Conservation (phyloP, 2,113 vertebrate genomes). For the Artemisiospiza belli region DNA sequence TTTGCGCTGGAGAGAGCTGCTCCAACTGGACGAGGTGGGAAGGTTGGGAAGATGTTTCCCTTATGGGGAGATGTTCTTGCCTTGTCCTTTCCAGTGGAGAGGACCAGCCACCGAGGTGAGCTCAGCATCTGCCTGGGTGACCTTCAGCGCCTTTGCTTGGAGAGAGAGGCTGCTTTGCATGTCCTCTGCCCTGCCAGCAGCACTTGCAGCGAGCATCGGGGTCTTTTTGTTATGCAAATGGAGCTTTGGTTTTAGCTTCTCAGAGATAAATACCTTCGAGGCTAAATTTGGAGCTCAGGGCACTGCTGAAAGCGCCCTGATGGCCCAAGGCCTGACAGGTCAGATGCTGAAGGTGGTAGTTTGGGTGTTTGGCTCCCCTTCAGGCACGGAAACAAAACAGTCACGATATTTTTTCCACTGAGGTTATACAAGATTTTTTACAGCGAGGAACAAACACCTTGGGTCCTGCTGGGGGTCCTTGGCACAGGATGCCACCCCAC, state of each 20-base stretch:
- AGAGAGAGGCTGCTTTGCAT: not conserved
- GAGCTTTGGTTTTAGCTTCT: slow-evolving; percentile 23
- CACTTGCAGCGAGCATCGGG: not conserved
- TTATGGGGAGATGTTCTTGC: not conserved
- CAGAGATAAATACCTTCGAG: not conserved
- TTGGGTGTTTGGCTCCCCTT: not conserved
- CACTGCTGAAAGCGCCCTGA: not conserved
- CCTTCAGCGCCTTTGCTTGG: not conserved
- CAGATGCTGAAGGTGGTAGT: not conserved
- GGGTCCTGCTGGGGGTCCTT: not conserved
- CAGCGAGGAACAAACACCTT: fast-evolving
- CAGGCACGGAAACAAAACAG: not conserved
- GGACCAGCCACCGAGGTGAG: not conserved
- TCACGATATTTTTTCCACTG: fast-evolving
- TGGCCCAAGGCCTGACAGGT: not conserved
- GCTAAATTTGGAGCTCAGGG: not conserved
- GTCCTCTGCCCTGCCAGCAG: not conserved
- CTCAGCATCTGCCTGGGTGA: not conserved
- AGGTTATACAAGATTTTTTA: not conserved
- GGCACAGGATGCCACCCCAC: fast-evolving
- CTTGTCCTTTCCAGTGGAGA: not conserved
- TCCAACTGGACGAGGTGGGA: not conserved
- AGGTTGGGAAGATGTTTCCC: not conserved
- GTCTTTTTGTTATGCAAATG: slow-evolving; percentile 41
- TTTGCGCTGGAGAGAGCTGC: not conserved